These are phyloP conservation scores for Dichetophora obliterata DNA, from an alignment of 2,888 invertebrate genomes.

Conservation along the genomic window DNA sequence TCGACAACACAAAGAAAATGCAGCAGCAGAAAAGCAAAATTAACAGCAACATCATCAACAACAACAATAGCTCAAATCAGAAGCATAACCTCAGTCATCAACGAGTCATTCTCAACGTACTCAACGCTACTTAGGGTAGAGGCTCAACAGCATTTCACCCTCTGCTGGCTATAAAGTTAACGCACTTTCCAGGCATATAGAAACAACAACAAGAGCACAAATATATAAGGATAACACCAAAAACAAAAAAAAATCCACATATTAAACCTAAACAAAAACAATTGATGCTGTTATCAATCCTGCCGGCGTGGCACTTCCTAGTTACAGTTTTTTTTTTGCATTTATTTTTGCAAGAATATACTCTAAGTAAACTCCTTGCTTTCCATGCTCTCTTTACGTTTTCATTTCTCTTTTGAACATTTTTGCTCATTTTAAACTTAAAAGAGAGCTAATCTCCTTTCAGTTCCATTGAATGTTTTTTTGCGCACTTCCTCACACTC, in stretches of 20 bases:
- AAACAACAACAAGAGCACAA: conserved; percentile 5
- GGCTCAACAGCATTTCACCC: no score
- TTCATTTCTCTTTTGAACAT: no score
- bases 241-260: neutral
- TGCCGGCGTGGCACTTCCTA: conserved; percentile 26
- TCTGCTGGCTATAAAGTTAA: neutral
- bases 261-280: neutral
- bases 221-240: neutral
- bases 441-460: neutral
- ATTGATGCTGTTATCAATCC: conserved; percentile 23
- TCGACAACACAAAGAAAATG: neutral
- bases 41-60: neutral
- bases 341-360: neutral
- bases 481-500: neutral
- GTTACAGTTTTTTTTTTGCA: no score
- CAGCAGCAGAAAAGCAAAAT: neutral
- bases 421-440: neutral
- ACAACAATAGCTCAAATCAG: no score
- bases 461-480: neutral
- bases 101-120: no score
- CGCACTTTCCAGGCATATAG: conserved; percentile 14
- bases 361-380: neutral
- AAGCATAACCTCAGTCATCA: no score
- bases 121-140: no score
- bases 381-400: neutral